Conservation (phyloP, 2,797 vertebrate genomes). For the Typhlichthys eigenmanni region DNA sequence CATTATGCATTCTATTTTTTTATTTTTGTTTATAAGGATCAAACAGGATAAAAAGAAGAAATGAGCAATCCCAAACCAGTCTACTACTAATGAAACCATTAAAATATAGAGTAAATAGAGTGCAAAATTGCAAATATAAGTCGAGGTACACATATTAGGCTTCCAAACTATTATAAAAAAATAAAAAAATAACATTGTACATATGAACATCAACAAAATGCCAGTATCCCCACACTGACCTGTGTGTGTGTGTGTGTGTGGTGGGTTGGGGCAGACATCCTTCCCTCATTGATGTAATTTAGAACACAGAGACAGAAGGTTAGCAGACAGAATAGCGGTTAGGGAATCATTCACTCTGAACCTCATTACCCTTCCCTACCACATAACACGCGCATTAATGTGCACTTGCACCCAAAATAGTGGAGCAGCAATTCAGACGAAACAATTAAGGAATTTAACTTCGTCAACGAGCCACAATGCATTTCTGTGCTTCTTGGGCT, state of each 20-base stretch:
- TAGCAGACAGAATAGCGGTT: slow-evolving; percentile 79
- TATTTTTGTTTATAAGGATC: too few species aligned
- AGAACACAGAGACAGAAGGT: slow-evolving; percentile 77
- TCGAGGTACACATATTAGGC: too few species aligned
- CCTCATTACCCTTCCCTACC: slow-evolving; percentile 79
- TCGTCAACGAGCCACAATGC: slow-evolving; percentile 65
- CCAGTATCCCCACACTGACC: slow-evolving; percentile 43
- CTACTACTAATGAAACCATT: too few species aligned
- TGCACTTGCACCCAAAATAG: slow-evolving; percentile 75
- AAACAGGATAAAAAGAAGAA: too few species aligned
- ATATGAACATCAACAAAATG: too few species aligned
- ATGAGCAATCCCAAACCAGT: too few species aligned
- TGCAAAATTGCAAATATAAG: too few species aligned
- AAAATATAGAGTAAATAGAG: too few species aligned
- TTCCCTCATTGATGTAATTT: slow-evolving; percentile 64
- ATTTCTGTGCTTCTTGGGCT: slow-evolving; percentile 64
- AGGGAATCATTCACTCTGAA: slow-evolving; percentile 77
- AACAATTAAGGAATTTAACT: slow-evolving; percentile 71
- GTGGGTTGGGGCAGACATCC: slow-evolving; percentile 12
- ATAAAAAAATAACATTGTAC: too few species aligned
- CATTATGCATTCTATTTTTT: too few species aligned
- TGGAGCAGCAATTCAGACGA: slow-evolving; percentile 73
- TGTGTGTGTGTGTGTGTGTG: slow-evolving; percentile 6
- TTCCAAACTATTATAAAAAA: too few species aligned
- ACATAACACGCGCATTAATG: slow-evolving; percentile 75